Percentiles rank a stretch among this genome's conserved stretches.
Evolutionary conservation across 2,888 invertebrate species (phyloP).

Genomic region (Conops quadrifasciatus): DNA sequence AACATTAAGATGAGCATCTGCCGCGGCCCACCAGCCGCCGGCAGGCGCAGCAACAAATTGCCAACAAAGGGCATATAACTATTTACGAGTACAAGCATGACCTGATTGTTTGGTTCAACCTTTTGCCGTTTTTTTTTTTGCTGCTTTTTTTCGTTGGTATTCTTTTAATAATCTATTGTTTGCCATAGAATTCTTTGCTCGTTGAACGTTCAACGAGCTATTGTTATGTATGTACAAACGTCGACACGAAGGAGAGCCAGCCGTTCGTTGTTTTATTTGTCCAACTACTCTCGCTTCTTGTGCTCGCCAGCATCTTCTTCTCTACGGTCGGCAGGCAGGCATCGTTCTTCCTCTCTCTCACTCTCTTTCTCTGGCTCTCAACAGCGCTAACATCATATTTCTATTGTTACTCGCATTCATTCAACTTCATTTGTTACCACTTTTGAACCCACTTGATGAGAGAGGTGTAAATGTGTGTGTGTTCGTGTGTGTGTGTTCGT

Average conservation of each 20-base stretch:
- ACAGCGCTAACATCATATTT: not conserved
- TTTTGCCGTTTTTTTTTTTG: not conserved
- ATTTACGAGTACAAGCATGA: no score
- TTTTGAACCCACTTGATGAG: constrained; percentile 32
- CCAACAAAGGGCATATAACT: constrained; percentile 14
- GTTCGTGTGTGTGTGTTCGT: not conserved
- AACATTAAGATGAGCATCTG: constrained; percentile 46
- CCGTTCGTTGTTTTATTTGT: no score
- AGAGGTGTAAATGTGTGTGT: constrained; percentile 4
- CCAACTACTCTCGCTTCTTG: not conserved
- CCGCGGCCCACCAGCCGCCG: constrained; percentile 38
- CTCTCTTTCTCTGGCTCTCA: not conserved
- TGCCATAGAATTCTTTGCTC: not conserved
- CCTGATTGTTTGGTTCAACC: constrained; percentile 11
- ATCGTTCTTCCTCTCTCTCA: not conserved
- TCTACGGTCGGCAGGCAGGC: not conserved
- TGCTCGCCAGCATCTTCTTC: not conserved
- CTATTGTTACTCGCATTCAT: constrained; percentile 25
- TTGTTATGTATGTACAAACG: no score
- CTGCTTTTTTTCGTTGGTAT: not conserved
- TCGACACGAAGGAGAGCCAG: no score
- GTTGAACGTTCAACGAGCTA: not conserved
- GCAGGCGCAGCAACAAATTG: constrained; percentile 4
- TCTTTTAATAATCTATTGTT: not conserved
- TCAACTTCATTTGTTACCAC: constrained; percentile 34